Percentiles rank a stretch among this genome's conserved stretches.
Evolutionary conservation across 2,888 invertebrate genomes (phyloP).

Genomic region (Timandra comae): DNA sequence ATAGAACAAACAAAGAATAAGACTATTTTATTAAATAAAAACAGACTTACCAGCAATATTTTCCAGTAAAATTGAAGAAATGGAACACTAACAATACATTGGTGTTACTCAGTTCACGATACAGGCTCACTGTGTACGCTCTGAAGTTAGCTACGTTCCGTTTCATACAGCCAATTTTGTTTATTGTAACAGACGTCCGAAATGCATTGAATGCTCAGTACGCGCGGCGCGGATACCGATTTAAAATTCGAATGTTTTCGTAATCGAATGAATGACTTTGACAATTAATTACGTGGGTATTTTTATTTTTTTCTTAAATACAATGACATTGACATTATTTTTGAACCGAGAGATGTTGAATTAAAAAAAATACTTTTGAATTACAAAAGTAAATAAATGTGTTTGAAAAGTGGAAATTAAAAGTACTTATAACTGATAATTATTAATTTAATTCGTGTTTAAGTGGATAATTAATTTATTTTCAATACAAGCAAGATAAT

Average conservation of each 20-base stretch:
- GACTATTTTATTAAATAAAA: too few species aligned
- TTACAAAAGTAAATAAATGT: too few species aligned
- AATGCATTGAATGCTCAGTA: constrained; percentile 49
- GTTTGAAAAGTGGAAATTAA: too few species aligned
- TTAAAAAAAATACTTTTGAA: too few species aligned
- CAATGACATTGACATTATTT: too few species aligned
- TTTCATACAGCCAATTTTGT: constrained; percentile 47
- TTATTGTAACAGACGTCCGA: constrained; percentile 58
- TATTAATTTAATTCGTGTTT: too few species aligned
- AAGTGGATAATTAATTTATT: too few species aligned
- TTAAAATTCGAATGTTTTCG: constrained; percentile 25
- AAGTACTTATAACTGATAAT: too few species aligned
- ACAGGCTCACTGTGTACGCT: constrained; percentile 34
- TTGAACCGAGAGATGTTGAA: too few species aligned
- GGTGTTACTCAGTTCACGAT: constrained; percentile 56
- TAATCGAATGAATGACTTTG: constrained; percentile 7
- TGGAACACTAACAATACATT: constrained; percentile 11
- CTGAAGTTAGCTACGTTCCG: constrained; percentile 52
- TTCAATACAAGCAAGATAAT: too few species aligned
- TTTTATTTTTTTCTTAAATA: constrained; percentile 3
- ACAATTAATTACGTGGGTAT: constrained; percentile 1
- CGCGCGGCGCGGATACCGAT: constrained; percentile 52
- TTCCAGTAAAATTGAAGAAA: constrained; percentile 20
- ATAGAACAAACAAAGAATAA: too few species aligned
- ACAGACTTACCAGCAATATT: constrained; percentile 40